These are phyloP conservation scores for Triops longicaudatus DNA, from an alignment of 1,140 invertebrate species.

Conservation along the genomic window DNA sequence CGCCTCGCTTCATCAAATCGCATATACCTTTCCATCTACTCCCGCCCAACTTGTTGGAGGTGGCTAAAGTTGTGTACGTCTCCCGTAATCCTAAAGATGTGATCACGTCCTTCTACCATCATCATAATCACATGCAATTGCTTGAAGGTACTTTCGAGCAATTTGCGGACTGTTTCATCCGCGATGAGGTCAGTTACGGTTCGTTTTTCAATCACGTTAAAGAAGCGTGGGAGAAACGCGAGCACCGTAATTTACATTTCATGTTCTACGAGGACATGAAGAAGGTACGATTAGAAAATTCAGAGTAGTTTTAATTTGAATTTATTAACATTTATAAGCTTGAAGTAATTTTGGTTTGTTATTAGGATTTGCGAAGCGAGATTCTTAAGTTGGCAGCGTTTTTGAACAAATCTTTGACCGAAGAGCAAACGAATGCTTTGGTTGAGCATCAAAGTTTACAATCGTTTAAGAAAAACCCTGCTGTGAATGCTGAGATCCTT, in stretches of 20 bases:
- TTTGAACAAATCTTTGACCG: conserved; percentile 21
- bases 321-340: no score
- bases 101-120: conserved; percentile 71
- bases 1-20: conserved; percentile 39
- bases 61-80: conserved; percentile 50
- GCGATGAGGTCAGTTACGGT: conserved; percentile 44
- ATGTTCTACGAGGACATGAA: conserved; percentile 34
- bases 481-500: conserved; percentile 17
- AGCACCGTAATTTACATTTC: conserved; percentile 33
- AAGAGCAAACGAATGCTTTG: conserved; percentile 17
- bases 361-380: conserved; percentile 20
- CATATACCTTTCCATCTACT: conserved; percentile 43
- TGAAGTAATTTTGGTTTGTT: not conserved
- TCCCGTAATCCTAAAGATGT: conserved; percentile 78
- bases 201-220: conserved; percentile 30
- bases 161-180: conserved; percentile 66
- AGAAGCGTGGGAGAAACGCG: conserved; percentile 27
- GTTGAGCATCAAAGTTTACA: conserved; percentile 14
- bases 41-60: conserved; percentile 34
- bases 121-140: conserved; percentile 61
- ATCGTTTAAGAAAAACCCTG: conserved; percentile 19
- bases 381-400: conserved; percentile 23
- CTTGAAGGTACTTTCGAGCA: conserved; percentile 61
- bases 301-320: no score
- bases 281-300: conserved; percentile 19